Percentiles rank a stretch among this genome's conserved stretches.
Evolutionary conservation across 2,113 vertebrate species (phyloP).

Genomic region (Poeciliopsis retropinna): DNA sequence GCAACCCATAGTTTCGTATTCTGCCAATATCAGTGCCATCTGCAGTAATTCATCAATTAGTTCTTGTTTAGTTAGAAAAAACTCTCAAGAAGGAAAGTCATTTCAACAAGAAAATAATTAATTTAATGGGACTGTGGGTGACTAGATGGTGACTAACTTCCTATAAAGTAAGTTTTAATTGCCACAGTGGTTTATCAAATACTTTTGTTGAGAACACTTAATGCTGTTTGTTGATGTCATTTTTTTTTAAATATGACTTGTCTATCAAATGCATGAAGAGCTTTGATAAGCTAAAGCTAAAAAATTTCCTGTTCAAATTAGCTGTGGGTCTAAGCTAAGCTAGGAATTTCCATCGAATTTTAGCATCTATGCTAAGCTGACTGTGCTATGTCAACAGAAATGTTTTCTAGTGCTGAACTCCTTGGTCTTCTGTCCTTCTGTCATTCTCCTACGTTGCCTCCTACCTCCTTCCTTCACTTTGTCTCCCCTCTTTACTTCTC

Average conservation of each 20-base stretch:
- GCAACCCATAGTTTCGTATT: no score
- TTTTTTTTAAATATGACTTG: no score
- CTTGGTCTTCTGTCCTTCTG: conserved; percentile 1
- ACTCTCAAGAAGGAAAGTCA: neutral
- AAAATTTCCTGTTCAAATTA: neutral
- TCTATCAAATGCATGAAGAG: neutral
- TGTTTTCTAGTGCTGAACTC: neutral
- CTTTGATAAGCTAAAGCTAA: neutral
- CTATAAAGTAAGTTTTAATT: no score
- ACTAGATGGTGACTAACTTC: no score
- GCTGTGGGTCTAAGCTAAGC: neutral
- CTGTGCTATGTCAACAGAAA: neutral
- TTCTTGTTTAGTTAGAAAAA: neutral
- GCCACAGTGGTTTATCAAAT: no score
- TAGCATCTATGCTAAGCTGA: conserved; percentile 11
- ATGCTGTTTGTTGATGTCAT: neutral
- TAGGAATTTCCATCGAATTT: neutral
- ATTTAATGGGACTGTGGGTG: neutral
- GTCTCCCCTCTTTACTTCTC: conserved; percentile 12
- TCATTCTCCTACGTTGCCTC: neutral
- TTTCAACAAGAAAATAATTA: neutral
- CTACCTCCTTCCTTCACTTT: conserved; percentile 4
- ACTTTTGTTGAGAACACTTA: neutral
- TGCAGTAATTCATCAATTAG: no score
- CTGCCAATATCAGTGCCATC: no score